Evolutionary conservation across 2,113 vertebrate species (phyloP), one percentile per base, ranked within the genome.

Genomic region (Forbesichthys papilliferus): DNA sequence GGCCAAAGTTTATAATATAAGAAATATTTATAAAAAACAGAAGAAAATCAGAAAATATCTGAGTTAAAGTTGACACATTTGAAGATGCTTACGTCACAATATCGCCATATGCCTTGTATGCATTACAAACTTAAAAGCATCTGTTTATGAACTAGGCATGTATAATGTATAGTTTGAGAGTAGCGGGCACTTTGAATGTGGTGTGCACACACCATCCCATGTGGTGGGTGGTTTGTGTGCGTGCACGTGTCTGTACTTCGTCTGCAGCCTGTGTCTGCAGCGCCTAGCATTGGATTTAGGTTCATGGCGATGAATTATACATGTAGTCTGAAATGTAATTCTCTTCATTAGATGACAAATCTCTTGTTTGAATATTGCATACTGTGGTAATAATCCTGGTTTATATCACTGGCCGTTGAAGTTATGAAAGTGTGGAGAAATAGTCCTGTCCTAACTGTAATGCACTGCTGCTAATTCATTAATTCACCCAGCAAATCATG

Each of bases 321-420:
- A 85, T 89, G 79, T 61, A 62, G 71, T 66, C 78, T 81, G 82
- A 79, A 89, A 91, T 89, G 81, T 85, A 88, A 89, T 91, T 90
- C 82, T 89, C 82, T 88, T 87, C 82, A 89, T 85, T 88, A 90
- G 83, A 88, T 87, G 83, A 89, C 77, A 90, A 84, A 88, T 87
- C 78, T 81, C 80, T 83, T 83, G 85, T 89, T 89, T 89, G 85
- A 90, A 89, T 92, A 83, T 86, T 85, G 84, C 79, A 89, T 81
- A 89, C 77, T 88, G 80, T 82, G 85, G 77, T 89, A 82, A 90
- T 90, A 88, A 86, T 77, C 85, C 71, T 79, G 81, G 82, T 84
- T 87, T 90, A 27, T 90, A 27, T 88, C 84, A 82, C 79, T 72
- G 78, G 81, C 76, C 67, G 74, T 69, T 72, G 57, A 67, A 76